Conservation (phyloP, 2,888 invertebrate species). For the Agrochola circellaris region DNA sequence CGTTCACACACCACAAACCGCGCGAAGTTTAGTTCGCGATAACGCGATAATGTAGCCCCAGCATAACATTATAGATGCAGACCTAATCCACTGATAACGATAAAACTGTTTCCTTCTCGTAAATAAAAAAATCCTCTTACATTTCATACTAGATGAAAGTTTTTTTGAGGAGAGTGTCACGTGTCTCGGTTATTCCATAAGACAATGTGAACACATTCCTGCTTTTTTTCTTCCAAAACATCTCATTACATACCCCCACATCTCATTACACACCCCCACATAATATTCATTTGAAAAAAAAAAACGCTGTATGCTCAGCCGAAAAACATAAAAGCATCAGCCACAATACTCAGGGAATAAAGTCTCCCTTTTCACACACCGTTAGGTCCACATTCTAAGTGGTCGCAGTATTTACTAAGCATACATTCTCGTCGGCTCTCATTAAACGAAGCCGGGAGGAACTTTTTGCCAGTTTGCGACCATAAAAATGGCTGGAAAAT, state of each 20-base stretch:
- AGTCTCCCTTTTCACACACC: constrained; percentile 41
- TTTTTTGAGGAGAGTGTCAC: too few species aligned
- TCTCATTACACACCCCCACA: not conserved
- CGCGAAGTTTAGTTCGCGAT: too few species aligned
- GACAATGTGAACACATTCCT: not conserved
- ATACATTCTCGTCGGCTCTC: constrained; percentile 78
- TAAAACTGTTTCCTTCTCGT: not conserved
- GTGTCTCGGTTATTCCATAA: not conserved
- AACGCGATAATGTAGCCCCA: too few species aligned
- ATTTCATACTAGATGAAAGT: too few species aligned
- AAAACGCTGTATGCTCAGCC: constrained; percentile 7
- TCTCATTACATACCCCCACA: not conserved
- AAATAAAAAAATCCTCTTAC: not conserved
- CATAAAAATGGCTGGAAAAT: constrained; percentile 75
- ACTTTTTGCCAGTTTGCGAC: constrained; percentile 79
- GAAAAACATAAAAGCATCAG: constrained; percentile 41
- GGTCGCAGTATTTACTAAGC: constrained; percentile 70
- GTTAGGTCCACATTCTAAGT: constrained; percentile 58
- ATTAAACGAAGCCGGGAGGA: constrained; percentile 80
- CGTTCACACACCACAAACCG: too few species aligned
- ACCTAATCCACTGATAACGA: not conserved
- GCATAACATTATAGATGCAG: too few species aligned
- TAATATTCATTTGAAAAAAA: constrained; percentile 17
- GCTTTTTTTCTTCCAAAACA: not conserved
- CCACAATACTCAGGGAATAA: constrained; percentile 23